Conservation (phyloP, 2,797 vertebrate species). For the Balearica regulorum region DNA sequence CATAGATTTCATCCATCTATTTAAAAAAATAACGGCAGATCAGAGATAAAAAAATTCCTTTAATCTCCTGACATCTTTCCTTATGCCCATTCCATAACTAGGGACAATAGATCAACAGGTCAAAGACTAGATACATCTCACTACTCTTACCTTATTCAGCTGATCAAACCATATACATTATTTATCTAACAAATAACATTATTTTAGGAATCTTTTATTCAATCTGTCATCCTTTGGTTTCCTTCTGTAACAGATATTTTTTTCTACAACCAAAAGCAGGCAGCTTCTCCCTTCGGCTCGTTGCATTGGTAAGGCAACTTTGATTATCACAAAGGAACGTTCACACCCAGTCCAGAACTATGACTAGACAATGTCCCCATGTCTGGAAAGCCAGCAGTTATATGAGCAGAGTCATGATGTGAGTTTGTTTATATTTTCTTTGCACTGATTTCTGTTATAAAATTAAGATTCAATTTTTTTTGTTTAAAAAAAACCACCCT, state of each 20-base stretch:
- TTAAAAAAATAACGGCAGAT: background rate
- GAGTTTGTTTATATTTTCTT: background rate
- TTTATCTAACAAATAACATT: too few species aligned
- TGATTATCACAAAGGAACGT: background rate
- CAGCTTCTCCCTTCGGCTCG: background rate
- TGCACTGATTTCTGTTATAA: background rate
- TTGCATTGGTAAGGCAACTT: background rate
- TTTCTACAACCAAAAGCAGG: background rate
- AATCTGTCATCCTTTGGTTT: background rate
- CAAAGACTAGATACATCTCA: background rate
- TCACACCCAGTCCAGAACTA: background rate
- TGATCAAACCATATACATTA: background rate
- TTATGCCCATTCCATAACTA: background rate
- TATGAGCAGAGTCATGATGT: background rate
- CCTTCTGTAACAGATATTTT: background rate
- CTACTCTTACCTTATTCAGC: background rate
- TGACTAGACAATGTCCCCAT: fast-evolving
- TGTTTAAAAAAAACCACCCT: background rate
- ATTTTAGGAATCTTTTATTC: background rate
- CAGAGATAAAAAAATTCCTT: background rate
- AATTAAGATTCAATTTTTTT: background rate
- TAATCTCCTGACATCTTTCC: background rate
- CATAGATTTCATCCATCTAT: background rate
- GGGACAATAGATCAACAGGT: background rate
- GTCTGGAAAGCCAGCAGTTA: too few species aligned